These are phyloP conservation scores for Tolypeutes matacus DNA, from an alignment of 2,797 vertebrate species.

Conservation along the genomic window DNA sequence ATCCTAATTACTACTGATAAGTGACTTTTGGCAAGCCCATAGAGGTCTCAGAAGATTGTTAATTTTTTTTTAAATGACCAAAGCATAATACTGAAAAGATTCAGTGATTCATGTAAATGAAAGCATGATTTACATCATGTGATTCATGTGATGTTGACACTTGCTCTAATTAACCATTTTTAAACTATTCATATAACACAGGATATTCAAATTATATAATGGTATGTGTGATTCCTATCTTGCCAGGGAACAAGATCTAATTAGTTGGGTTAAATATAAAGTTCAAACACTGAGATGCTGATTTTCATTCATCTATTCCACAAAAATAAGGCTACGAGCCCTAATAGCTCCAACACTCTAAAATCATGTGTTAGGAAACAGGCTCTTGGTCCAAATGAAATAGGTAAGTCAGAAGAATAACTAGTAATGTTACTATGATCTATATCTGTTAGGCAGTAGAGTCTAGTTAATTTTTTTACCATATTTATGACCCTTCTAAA, in stretches of 20 bases:
- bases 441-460: background rate
- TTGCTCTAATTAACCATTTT: background rate
- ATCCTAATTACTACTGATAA: constrained; percentile 50
- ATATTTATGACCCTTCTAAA: background rate
- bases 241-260: background rate
- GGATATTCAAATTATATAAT: background rate
- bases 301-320: background rate
- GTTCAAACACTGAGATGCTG: background rate
- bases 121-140: background rate
- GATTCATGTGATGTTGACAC: background rate
- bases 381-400: background rate
- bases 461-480: background rate
- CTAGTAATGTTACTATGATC: background rate
- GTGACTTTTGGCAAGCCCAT: constrained; percentile 20
- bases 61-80: constrained; percentile 24
- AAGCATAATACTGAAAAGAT: constrained; percentile 7
- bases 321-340: background rate
- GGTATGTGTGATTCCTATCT: background rate
- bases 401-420: background rate
- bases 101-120: constrained; percentile 22
- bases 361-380: background rate
- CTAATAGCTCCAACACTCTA: background rate
- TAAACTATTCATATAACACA: background rate
- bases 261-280: background rate
- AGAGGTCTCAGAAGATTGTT: background rate